Evolutionary conservation across 2,888 invertebrate genomes (phyloP).

Genomic region (Lissonota sp.): DNA sequence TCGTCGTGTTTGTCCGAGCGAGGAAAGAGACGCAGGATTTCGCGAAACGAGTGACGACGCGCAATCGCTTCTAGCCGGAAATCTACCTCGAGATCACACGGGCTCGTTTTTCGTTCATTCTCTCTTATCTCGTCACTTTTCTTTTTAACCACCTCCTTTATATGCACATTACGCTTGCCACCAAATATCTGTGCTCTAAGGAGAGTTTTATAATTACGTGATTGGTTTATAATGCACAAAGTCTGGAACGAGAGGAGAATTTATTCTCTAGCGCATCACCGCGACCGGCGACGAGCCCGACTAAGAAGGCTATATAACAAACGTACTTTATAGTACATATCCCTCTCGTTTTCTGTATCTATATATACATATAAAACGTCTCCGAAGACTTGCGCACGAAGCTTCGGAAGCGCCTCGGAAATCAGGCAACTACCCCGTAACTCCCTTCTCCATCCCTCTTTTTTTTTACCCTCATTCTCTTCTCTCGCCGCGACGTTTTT

Average conservation of each 20-base stretch:
- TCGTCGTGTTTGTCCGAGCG: slow-evolving; percentile 18
- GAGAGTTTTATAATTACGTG: neutral
- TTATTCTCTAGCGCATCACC: slow-evolving; percentile 37
- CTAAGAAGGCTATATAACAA: slow-evolving; percentile 24
- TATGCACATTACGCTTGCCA: no score
- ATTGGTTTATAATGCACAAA: neutral
- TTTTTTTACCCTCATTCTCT: slow-evolving; percentile 1
- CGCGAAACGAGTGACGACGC: slow-evolving; percentile 25
- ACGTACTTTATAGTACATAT: slow-evolving; percentile 2
- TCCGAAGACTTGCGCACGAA: slow-evolving; percentile 45
- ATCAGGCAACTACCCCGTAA: slow-evolving; percentile 16
- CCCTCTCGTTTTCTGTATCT: slow-evolving; percentile 1
- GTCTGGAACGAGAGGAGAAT: slow-evolving; percentile 34
- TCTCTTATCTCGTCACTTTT: no score
- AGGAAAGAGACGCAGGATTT: slow-evolving; percentile 53
- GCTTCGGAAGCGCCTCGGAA: slow-evolving; percentile 19
- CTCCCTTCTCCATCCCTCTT: neutral
- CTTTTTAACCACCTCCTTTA: no score
- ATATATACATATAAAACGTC: slow-evolving; percentile 20
- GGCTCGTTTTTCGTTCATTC: no score
- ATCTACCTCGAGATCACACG: neutral
- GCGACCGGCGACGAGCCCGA: slow-evolving; percentile 57
- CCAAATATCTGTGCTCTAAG: no score
- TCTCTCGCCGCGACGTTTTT: neutral
- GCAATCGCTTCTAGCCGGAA: slow-evolving; percentile 38